These are phyloP conservation scores for Heliconius aoede DNA, from an alignment of 2,888 invertebrate species.

Conservation along the genomic window DNA sequence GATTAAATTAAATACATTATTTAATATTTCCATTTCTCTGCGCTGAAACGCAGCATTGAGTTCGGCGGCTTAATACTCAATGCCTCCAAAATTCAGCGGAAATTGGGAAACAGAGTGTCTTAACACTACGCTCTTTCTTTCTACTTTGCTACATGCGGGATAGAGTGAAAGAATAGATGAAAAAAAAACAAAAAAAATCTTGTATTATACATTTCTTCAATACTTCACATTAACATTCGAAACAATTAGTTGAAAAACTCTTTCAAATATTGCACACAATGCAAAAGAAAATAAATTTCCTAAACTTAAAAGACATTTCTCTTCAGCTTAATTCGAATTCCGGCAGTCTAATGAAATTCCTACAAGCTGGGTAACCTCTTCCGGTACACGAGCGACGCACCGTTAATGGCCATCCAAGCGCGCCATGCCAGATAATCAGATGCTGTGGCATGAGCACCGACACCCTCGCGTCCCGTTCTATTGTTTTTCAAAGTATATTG, in stretches of 20 bases:
- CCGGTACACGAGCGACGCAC: constrained; percentile 33
- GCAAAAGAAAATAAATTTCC: constrained; percentile 46
- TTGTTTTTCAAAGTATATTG: background rate
- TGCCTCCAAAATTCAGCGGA: no score
- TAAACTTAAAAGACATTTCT: constrained; percentile 43
- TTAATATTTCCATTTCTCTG: no score
- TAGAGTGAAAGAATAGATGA: no score
- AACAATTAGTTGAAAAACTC: background rate
- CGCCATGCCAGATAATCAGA: constrained; percentile 35
- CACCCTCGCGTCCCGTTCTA: constrained; percentile 8
- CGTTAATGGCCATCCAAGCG: constrained; percentile 36
- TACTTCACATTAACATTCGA: background rate
- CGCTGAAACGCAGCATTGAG: no score
- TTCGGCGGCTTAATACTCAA: no score
- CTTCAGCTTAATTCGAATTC: constrained; percentile 67
- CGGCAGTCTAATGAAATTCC: constrained; percentile 75
- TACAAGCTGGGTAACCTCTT: constrained; percentile 54
- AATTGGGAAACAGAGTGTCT: background rate
- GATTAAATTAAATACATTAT: no score
- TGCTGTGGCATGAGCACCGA: constrained; percentile 13
- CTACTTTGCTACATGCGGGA: no score
- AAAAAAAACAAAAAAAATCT: no score
- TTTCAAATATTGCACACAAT: constrained; percentile 16
- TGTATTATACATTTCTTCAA: background rate
- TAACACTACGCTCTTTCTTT: background rate